Evolutionary conservation across 1,140 invertebrate species (phyloP), one percentile per base, ranked within the genome.

Genomic region (Diorhabda sublineata): DNA sequence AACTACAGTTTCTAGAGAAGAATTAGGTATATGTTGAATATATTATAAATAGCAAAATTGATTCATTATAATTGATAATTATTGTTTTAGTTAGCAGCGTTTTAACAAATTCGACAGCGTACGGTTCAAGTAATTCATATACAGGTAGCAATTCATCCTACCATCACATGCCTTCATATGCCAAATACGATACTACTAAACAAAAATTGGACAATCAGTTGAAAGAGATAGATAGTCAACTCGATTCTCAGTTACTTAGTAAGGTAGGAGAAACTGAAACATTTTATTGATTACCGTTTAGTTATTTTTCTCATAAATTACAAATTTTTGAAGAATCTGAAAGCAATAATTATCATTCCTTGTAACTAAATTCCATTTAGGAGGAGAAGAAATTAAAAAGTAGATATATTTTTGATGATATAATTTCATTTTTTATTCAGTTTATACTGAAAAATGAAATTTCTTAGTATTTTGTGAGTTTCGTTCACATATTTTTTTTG

Each of bases 151-250:
- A 87, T 71, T 78, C 78, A 3, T 80, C 79, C 3, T 81, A 80
- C 64, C 79, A 79, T 62, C 26, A 26, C 26, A 78, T 81, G 77
- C 74, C 77, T 2, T 83, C 82, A 62, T 87, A 85, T 70, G 75
- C 69, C 56, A 85, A 86, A 72, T 87, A 85, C 75, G 89, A 91
- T 79, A 87, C 88, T 78, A 89, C 88, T 8, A 90, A 89, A 75
- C 89, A 91, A 76, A 91, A 90, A 61, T 84, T 93, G 67, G 91
- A 92, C 78, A 90, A 92, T 82, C 90, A 93, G 81, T 82, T 93
- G 66, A 92, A 92, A 82, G 90, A 92, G 81, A 85, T 93, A 70
- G 91, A 93, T 76, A 88, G 87, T 68, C 89, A 90, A 71, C 76
- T 87, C 62, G 82, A 84, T 73, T 85, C 84, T 58, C 84, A 86